Conservation (phyloP, 2,888 invertebrate species). For the Calliopum simillimum region DNA sequence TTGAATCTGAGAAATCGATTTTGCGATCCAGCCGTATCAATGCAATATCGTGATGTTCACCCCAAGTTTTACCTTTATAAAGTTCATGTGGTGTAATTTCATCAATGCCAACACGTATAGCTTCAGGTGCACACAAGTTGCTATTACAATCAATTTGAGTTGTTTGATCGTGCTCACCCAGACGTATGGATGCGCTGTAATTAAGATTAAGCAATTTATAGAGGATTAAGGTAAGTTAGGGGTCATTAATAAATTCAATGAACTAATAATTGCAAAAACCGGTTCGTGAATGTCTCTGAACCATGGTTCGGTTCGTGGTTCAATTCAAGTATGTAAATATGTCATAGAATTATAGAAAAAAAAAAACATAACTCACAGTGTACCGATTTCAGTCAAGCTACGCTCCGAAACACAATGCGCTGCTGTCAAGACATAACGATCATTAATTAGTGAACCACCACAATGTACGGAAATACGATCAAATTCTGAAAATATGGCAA, state of each 20-base stretch:
- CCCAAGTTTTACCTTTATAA: conserved; percentile 71
- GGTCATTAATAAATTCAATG: too few species aligned
- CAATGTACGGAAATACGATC: conserved; percentile 60
- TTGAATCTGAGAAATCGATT: conserved; percentile 70
- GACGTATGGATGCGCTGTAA: conserved; percentile 56
- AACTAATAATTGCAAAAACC: too few species aligned
- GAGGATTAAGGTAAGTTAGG: too few species aligned
- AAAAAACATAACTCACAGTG: conserved; percentile 68
- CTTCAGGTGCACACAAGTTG: conserved; percentile 68
- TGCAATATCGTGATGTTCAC: conserved; percentile 80
- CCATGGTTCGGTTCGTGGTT: too few species aligned
- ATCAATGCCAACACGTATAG: conserved; percentile 73
- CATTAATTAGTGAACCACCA: conserved; percentile 61
- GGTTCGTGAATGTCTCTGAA: too few species aligned
- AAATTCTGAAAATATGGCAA: conserved; percentile 35
- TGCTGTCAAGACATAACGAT: conserved; percentile 72
- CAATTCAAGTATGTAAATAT: too few species aligned
- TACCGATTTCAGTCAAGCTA: conserved; percentile 69
- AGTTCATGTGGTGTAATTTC: conserved; percentile 74
- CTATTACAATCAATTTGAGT: conserved; percentile 64
- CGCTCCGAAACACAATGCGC: conserved; percentile 73
- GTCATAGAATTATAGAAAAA: not conserved
- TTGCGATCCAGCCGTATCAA: conserved; percentile 73
- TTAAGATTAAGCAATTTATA: not conserved
- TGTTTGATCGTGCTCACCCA: conserved; percentile 63